These are phyloP conservation scores for Corydoras sp. DNA, from an alignment of 2,113 vertebrate species.

Conservation along the genomic window DNA sequence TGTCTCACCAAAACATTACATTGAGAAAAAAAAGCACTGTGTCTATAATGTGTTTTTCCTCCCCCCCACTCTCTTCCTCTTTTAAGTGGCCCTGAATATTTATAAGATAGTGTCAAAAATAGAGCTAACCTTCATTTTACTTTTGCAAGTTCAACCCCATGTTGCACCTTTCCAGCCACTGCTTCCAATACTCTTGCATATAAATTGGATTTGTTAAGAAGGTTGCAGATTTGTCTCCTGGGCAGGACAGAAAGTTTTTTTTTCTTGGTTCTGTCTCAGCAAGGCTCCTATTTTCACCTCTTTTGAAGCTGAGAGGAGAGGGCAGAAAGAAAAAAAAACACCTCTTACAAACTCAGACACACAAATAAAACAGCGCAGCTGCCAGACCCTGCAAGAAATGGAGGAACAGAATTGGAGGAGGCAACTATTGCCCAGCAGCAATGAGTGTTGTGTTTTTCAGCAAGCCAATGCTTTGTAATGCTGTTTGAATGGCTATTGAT, in stretches of 20 bases:
- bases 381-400: constrained; percentile 32
- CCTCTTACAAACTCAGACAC: constrained; percentile 13
- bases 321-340: constrained; percentile 32
- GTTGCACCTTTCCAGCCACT: constrained; percentile 37
- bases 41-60: constrained; percentile 48
- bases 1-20: constrained; percentile 59
- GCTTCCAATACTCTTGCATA: constrained; percentile 43
- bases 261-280: constrained; percentile 19
- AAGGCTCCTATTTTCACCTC: constrained; percentile 42
- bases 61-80: constrained; percentile 32
- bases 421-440: constrained; percentile 32
- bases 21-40: constrained; percentile 57
- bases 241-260: constrained; percentile 28
- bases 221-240: constrained; percentile 41
- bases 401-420: constrained; percentile 42
- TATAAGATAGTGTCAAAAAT: constrained; percentile 54
- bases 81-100: constrained; percentile 60
- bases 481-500: constrained; percentile 36
- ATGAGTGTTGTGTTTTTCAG: constrained; percentile 26
- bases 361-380: constrained; percentile 13
- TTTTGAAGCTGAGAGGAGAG: constrained; percentile 21
- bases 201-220: constrained; percentile 38
- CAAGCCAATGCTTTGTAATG: constrained; percentile 18
- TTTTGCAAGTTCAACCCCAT: constrained; percentile 44
- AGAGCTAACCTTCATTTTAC: constrained; percentile 60